A percentile compares a stretch with the other conserved stretches of the same genome.
phyloP scores from a whole-genome alignment of 2,797 vertebrate genomes.

The Clamator glandarius region DNA sequence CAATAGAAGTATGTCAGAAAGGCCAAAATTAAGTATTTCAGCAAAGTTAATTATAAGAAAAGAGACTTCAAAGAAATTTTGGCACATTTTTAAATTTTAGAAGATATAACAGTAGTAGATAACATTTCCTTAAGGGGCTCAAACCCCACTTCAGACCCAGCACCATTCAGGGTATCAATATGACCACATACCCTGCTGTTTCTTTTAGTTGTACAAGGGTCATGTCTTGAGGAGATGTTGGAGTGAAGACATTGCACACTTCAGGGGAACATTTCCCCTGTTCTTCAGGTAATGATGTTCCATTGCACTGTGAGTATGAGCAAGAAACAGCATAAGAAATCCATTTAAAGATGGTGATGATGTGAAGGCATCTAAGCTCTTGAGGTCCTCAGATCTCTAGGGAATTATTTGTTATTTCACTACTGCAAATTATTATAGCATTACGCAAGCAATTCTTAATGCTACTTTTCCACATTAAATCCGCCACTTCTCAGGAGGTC shows the following conservation, averaged over 20 bases:
- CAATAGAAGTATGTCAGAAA: not conserved
- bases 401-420: not conserved
- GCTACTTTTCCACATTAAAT: not conserved
- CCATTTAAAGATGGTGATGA: not conserved
- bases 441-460: not conserved
- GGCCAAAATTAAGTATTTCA: not conserved
- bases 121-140: not conserved
- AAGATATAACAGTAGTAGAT: not conserved
- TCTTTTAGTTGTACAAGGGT: not conserved
- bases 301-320: not conserved
- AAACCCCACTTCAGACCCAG: not conserved
- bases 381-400: not conserved
- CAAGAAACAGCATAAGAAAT: not conserved
- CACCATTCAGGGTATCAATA: not conserved
- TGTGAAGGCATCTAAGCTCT: not conserved
- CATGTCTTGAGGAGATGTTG: not conserved
- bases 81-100: not conserved
- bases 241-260: not conserved
- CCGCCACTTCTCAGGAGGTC: not conserved
- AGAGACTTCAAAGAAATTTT: not conserved
- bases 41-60: not conserved
- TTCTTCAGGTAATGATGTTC: not conserved
- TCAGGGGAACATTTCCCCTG: not conserved
- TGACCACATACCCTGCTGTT: fast-evolving
- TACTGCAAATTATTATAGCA: not conserved